A percentile compares a stretch with the other conserved stretches of the same genome.
phyloP scores from a whole-genome alignment of 2,888 invertebrate species.

The Beris chalybata region DNA sequence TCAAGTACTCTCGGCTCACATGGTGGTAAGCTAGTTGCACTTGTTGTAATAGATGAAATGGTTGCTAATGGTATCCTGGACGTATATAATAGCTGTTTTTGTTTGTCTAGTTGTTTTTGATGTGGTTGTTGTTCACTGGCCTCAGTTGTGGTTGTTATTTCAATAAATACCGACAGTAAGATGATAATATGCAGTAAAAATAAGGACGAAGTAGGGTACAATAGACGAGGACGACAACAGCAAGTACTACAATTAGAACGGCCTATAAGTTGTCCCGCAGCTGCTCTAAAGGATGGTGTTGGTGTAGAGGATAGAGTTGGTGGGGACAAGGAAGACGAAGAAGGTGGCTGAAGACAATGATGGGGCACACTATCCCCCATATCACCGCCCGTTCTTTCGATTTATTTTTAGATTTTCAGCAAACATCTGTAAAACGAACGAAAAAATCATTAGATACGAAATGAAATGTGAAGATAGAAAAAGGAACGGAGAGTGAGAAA shows the following conservation, averaged over 20 bases:
- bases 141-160: constrained; percentile 33
- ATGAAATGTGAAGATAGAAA: constrained; percentile 4
- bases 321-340: constrained; percentile 11
- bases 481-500: constrained; percentile 1
- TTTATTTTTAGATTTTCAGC: constrained; percentile 43
- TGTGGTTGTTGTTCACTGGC: constrained; percentile 23
- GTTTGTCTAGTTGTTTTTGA: constrained; percentile 38
- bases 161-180: constrained; percentile 34
- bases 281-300: not conserved
- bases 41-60: constrained; percentile 21
- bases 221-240: constrained; percentile 31
- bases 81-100: constrained; percentile 22
- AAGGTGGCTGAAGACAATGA: constrained; percentile 39
- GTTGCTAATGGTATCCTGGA: constrained; percentile 14
- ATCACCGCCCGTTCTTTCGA: constrained; percentile 42
- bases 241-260: constrained; percentile 31
- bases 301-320: constrained; percentile 35
- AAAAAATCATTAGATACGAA: constrained; percentile 4
- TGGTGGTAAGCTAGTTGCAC: constrained; percentile 40
- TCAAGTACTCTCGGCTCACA: constrained; percentile 55
- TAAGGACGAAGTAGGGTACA: constrained; percentile 35
- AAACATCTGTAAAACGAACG: constrained; percentile 41
- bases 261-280: constrained; percentile 14
- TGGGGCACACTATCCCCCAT: constrained; percentile 42
- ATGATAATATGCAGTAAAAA: constrained; percentile 32